Evolutionary conservation across 2,113 vertebrate species (phyloP), one percentile per base, ranked within the genome.

Genomic region (Hipposideros armiger): DNA sequence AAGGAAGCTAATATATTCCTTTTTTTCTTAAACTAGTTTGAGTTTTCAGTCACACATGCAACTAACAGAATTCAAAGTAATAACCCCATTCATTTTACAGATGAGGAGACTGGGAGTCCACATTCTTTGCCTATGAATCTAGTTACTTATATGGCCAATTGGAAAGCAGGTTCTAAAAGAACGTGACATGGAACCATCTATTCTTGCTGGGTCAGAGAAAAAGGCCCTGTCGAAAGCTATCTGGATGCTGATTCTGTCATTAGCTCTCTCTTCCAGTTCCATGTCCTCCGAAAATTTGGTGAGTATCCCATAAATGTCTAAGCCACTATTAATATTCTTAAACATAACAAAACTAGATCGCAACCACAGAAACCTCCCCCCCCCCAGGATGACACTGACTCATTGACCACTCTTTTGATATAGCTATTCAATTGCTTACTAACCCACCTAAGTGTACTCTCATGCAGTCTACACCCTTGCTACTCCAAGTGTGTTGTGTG

Each of bases 1-100:
- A 28, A 72, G 73, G 26, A 90, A 82, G 45, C 58, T 85, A 81
- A 58, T 50, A 40, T 20, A 54, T 90, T 45, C 15, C 13, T 45
- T 80, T 58, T 83, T 24, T 16, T 9, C 30, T 92, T 60, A 81
- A 81, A 40, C n/a, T 54, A 73, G 42, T 74, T 76, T 82, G 45
- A 62, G 26, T 84, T 91, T 90, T 76, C 62, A 95, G 74, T 90
- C 60, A 95, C 40, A 77, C 40, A 77, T 60, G 62, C 30, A 70
- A 62, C 50, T 42, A 56, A 76, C 22, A 88, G 70, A 94, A 62
- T 81, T 94, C 1, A 13, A 95, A 64, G 24, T 60, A 78, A 88
- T 40, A 80, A 88, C 28, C 28, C 0, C 30, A 62, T 85, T 80
- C 22, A 28, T 85, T 92, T 92, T 85, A 86, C 15, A 94, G 42